Base-by-base conservation (phyloP, 2,113 vertebrate genomes). In the Xenotilapia longispinis region DNA sequence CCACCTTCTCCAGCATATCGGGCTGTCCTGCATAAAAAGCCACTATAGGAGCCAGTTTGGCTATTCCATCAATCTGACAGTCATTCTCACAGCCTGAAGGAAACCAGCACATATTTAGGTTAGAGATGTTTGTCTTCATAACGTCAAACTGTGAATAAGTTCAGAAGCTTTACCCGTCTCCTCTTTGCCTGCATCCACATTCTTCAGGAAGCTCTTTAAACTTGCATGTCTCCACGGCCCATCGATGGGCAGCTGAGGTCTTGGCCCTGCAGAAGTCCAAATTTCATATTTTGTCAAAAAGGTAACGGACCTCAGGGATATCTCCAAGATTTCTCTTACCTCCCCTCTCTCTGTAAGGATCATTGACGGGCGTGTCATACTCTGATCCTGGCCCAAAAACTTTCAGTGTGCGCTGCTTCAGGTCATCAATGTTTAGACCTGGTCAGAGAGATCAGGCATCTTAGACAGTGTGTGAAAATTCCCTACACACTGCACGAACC, bases 151-250 rank as follows among this genome's bases (percentile, higher is more conserved):
- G 11, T 51, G 4, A 70, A 28, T 60, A 11, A n/a, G 2, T 17
- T 65, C 2, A 14, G 12, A 12, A n/a, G 6, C 15, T 63, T 85
- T 81, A 96, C 96, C 96, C 1, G 96, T 96, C 83, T 95, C 94
- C 81, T 94, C 91, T 83, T 95, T 95, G 57, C 95, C 94, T 4
- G 91, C 95, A 70, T 97, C 96, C 54, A 96, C 81, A 36, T 96
- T 97, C 83, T 93, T 96, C 28, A 97, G 82, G 84, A 97, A 97
- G 88, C 87, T 80, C 81, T 97, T 96, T 63, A 96, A 54, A 89
- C 96, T 96, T 1, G 23, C 92, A 0, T 96, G 96, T 95, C 96
- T 95, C 96, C 96, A 96, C 4, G 96, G 96, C 58, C 96, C 96
- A 45, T 96, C 90, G 9, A 96, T 95, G 9, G 96, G 96, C 79